Evolutionary conservation across 2,888 invertebrate species (phyloP).

Genomic region (Panorpa germanica): DNA sequence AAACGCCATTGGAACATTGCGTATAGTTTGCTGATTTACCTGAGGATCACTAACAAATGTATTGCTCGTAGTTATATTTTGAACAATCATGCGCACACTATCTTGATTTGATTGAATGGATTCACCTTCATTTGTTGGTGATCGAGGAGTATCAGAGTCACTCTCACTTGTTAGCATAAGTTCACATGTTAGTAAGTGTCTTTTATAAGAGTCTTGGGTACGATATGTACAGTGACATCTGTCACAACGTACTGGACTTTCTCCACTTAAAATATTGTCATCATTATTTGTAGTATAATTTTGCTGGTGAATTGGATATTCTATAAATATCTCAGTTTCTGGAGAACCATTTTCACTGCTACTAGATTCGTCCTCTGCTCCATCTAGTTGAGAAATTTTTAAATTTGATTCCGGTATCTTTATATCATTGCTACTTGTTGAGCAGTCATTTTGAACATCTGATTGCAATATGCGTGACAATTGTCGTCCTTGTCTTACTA

Average conservation of each 20-base stretch:
- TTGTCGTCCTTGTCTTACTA: conserved; percentile 18
- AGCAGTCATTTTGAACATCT: not conserved
- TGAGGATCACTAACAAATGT: too few species aligned
- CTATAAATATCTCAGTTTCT: too few species aligned
- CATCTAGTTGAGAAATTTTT: conserved; percentile 46
- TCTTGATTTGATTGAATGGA: not conserved
- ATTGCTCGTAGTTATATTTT: conserved; percentile 9
- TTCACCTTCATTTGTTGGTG: conserved; percentile 20
- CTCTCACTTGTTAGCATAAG: conserved; percentile 60
- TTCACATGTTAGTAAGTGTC: conserved; percentile 60
- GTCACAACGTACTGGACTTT: conserved; percentile 56
- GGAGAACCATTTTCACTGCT: conserved; percentile 26
- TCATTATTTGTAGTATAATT: conserved; percentile 32
- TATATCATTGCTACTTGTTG: conserved; percentile 13
- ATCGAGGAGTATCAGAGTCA: conserved; percentile 49
- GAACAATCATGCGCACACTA: not conserved
- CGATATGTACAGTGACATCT: conserved; percentile 76
- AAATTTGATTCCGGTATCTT: conserved; percentile 23
- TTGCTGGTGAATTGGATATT: too few species aligned
- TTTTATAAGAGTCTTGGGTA: conserved; percentile 61
- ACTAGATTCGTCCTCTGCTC: conserved; percentile 44
- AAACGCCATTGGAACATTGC: too few species aligned
- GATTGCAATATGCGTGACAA: conserved; percentile 14
- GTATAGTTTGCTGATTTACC: too few species aligned
- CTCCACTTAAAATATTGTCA: conserved; percentile 23